Evolutionary conservation across 2,888 invertebrate genomes (phyloP), one percentile per base, ranked within the genome.

Genomic region (Bugulina stolonifera): DNA sequence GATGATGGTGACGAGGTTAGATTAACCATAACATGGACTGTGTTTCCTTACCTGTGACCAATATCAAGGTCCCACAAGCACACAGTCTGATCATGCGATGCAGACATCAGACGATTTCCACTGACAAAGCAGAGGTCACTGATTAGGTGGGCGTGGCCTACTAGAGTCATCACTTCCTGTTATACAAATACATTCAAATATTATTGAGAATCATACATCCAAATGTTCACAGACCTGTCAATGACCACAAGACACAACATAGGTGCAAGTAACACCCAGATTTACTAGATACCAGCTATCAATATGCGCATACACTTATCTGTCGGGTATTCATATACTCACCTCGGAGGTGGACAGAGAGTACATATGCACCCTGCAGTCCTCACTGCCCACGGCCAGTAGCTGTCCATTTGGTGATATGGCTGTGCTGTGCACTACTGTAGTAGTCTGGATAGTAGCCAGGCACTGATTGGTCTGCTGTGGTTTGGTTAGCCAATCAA

Each of bases 11-110:
- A n/a, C n/a, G n/a, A n/a, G n/a, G n/a, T n/a, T n/a, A n/a, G n/a
- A n/a, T n/a, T n/a, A n/a, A n/a, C n/a, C n/a, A n/a, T n/a, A n/a
- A n/a, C n/a, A n/a, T n/a, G n/a, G n/a, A n/a, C n/a, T n/a, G n/a
- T n/a, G n/a, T n/a, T n/a, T n/a, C n/a, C n/a, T n/a, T 72, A 82
- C 81, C 84, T 81, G 76, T 82, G 81, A 25, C 82, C 82, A 69
- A 78, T 76, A 1, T 76, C 73, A 18, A 80, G 76, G 75, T 81
- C 77, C 84, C 84, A 84, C 0, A 84, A 75, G 72, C 81, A 79
- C 73, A 82, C 75, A 1, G 76, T 79, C 55, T 76, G 77, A 73
- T 84, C 84, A 2, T 76, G 74, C 0, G 83, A 82, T 1, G 82
- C 81, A 75, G 80, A 81, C 75, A 81, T 81, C 52, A 84, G 74